Conservation (phyloP, 2,888 invertebrate genomes). For the Tiliacea aurago region DNA sequence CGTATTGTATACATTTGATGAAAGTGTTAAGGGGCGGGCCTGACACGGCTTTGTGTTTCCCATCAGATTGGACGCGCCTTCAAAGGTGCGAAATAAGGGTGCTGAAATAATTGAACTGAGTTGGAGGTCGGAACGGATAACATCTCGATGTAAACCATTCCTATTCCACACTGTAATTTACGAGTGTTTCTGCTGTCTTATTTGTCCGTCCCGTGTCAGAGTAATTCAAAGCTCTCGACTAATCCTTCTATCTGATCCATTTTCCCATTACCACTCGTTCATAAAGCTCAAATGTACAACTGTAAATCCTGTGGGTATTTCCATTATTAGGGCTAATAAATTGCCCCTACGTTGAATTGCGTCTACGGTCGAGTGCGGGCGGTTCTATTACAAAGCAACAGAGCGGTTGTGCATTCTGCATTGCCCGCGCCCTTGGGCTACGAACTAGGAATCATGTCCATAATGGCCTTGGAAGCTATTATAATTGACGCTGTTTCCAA, state of each 20-base stretch:
- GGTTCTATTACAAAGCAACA: constrained; percentile 53
- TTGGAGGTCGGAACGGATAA: constrained; percentile 49
- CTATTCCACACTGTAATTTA: constrained; percentile 37
- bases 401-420: constrained; percentile 60
- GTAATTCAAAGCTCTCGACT: constrained; percentile 20
- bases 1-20: constrained; percentile 40
- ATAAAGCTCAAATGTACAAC: constrained; percentile 48
- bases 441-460: constrained; percentile 55
- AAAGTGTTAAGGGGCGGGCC: constrained; percentile 48
- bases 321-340: constrained; percentile 59
- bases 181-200: constrained; percentile 25
- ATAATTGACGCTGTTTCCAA: constrained; percentile 46
- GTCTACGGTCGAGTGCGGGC: constrained; percentile 56
- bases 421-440: constrained; percentile 56
- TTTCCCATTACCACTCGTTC: constrained; percentile 43
- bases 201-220: constrained; percentile 30
- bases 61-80: constrained; percentile 45
- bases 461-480: constrained; percentile 59
- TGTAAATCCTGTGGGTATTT: constrained; percentile 46
- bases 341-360: constrained; percentile 51
- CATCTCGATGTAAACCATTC: constrained; percentile 50
- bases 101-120: constrained; percentile 53
- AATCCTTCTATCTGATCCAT: constrained; percentile 43
- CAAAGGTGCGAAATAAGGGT: no score
- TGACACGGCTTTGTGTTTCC: constrained; percentile 22